Evolutionary conservation across 1,140 invertebrate species (phyloP).

Genomic region (Drosophila subobscura): DNA sequence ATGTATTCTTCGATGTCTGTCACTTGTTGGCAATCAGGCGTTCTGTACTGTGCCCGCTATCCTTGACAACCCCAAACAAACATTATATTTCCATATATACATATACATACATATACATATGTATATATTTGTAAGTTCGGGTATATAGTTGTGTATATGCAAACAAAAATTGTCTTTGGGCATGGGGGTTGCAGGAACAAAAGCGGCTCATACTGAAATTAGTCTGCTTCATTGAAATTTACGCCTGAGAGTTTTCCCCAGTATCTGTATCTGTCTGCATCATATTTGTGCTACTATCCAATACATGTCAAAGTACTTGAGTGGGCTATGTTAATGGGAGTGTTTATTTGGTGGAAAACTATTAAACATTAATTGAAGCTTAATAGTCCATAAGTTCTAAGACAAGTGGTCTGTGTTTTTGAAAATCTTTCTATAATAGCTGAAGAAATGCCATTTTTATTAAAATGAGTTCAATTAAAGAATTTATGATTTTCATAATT

Average conservation of each 20-base stretch:
- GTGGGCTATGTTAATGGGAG: conserved; percentile 15
- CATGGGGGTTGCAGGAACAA: conserved; percentile 43
- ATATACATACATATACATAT: conserved; percentile 2
- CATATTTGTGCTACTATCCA: conserved; percentile 11
- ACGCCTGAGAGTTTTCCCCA: conserved; percentile 54
- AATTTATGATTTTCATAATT: no score
- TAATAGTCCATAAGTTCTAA: no score
- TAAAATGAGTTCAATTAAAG: no score
- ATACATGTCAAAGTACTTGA: conserved; percentile 11
- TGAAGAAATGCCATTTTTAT: no score
- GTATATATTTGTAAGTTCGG: conserved; percentile 7
- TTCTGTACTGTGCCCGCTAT: conserved; percentile 39
- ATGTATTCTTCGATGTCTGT: conserved; percentile 58
- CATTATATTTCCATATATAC: conserved; percentile 30
- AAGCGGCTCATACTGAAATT: conserved; percentile 41
- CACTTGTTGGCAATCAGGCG: conserved; percentile 50
- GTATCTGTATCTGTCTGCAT: conserved; percentile 36
- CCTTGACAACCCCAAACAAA: conserved; percentile 8
- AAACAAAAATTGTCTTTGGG: conserved; percentile 51
- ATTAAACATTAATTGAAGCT: neutral
- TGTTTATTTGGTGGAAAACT: conserved; percentile 17
- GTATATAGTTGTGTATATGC: neutral
- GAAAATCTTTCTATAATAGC: no score
- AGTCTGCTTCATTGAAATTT: conserved; percentile 69
- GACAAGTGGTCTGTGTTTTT: neutral